A percentile compares a stretch with the other conserved stretches of the same genome.
Conservation (phyloP, 2,888 invertebrate species). For the Tachina fera region DNA sequence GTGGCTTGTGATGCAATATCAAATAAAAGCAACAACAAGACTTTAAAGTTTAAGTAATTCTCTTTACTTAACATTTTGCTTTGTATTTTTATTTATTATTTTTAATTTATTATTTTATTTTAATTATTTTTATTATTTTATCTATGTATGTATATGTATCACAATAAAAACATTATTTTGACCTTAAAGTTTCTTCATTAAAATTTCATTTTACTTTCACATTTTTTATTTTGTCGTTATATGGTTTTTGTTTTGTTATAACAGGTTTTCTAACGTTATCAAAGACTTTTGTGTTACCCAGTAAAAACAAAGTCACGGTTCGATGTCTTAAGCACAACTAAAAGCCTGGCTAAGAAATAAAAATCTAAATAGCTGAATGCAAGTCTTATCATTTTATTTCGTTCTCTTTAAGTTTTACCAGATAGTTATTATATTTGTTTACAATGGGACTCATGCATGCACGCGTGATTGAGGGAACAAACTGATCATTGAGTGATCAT, state of each 20-base stretch:
- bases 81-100: neutral
- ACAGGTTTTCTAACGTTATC: constrained; percentile 56
- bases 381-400: neutral
- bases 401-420: constrained; percentile 47
- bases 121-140: too few species aligned
- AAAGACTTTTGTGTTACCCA: constrained; percentile 2
- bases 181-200: constrained; percentile 4
- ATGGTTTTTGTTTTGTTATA: constrained; percentile 26
- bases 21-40: constrained; percentile 46
- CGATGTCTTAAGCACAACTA: constrained; percentile 61
- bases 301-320: constrained; percentile 5
- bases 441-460: too few species aligned
- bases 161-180: constrained; percentile 42
- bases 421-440: constrained; percentile 9
- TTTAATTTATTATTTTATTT: too few species aligned
- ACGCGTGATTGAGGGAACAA: too few species aligned
- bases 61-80: constrained; percentile 48
- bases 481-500: too few species aligned
- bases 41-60: constrained; percentile 21
- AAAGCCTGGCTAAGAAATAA: constrained; percentile 26
- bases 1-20: constrained; percentile 59
- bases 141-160: constrained; percentile 16
- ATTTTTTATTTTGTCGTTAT: constrained; percentile 45
- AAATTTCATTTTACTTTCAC: constrained; percentile 66
- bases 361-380: neutral